Evolutionary conservation across 2,113 vertebrate genomes (phyloP).

Genomic region (Astur gentilis): DNA sequence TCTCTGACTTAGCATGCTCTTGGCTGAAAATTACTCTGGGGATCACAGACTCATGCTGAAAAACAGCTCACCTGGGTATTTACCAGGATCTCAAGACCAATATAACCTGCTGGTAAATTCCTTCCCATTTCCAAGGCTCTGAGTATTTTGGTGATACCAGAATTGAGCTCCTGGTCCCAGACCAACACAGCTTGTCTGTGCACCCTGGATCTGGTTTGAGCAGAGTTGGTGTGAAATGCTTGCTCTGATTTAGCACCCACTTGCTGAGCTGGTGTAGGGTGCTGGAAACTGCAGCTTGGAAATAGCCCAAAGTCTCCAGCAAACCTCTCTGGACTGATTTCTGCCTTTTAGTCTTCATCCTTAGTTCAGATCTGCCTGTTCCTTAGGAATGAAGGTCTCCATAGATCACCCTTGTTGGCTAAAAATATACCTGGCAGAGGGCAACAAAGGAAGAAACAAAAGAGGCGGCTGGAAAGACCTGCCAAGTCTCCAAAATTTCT

Average conservation of each 20-base stretch:
- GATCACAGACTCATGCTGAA: background rate
- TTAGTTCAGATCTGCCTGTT: background rate
- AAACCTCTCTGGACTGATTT: background rate
- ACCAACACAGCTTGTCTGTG: fast-evolving
- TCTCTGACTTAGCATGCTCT: background rate
- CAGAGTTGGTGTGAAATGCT: background rate
- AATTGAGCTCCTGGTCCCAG: background rate
- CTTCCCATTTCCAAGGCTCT: background rate
- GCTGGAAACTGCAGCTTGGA: background rate
- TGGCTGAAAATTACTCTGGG: background rate
- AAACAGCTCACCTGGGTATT: background rate
- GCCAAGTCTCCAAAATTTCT: background rate
- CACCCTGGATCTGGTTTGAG: fast-evolving
- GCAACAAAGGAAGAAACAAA: background rate
- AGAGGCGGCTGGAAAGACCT: background rate
- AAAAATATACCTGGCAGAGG: background rate
- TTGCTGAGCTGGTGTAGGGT: background rate
- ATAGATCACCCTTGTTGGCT: background rate
- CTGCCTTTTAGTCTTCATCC: background rate
- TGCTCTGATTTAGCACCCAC: background rate
- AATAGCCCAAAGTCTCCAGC: background rate
- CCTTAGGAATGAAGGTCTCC: background rate
- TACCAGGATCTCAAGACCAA: background rate
- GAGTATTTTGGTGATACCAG: background rate
- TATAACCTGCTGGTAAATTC: background rate